Evolutionary conservation across 2,888 invertebrate species (phyloP).

Genomic region (Vanessa cardui): DNA sequence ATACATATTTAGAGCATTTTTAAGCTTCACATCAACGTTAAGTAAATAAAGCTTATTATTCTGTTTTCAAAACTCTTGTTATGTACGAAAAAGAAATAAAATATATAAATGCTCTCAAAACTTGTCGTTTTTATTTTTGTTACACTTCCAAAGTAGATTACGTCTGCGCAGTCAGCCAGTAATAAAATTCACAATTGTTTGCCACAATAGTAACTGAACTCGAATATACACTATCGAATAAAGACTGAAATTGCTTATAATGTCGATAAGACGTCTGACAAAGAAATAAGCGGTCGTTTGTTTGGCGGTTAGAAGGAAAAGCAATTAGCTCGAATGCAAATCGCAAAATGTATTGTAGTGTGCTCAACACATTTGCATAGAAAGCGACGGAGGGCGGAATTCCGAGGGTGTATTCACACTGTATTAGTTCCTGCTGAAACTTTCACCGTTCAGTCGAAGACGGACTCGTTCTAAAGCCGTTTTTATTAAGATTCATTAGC

Average conservation of each 20-base stretch:
- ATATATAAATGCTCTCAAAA: slow-evolving; percentile 4
- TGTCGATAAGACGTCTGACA: slow-evolving; percentile 60
- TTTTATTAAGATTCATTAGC: slow-evolving; percentile 17
- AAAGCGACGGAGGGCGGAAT: slow-evolving; percentile 61
- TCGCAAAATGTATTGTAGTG: slow-evolving; percentile 72
- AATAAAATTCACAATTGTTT: slow-evolving; percentile 19
- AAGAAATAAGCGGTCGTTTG: slow-evolving; percentile 64
- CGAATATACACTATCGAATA: background rate
- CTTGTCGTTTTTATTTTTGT: slow-evolving; percentile 25
- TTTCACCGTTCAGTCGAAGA: slow-evolving; percentile 34
- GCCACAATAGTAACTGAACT: background rate
- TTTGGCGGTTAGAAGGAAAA: slow-evolving; percentile 66
- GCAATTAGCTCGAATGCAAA: slow-evolving; percentile 77
- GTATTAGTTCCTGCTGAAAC: slow-evolving; percentile 61
- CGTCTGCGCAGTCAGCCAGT: slow-evolving; percentile 15
- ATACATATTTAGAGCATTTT: too few relatives aligned
- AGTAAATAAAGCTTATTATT: slow-evolving; percentile 3
- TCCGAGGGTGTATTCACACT: slow-evolving; percentile 52
- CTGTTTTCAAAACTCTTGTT: background rate
- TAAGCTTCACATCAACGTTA: background rate
- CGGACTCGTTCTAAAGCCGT: slow-evolving; percentile 14
- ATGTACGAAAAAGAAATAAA: background rate
- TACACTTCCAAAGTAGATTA: slow-evolving; percentile 22
- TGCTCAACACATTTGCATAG: slow-evolving; percentile 72
- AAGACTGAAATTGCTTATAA: slow-evolving; percentile 45